Evolutionary conservation across 2,888 invertebrate species (phyloP).

Genomic region (Xestia sexstrigata): DNA sequence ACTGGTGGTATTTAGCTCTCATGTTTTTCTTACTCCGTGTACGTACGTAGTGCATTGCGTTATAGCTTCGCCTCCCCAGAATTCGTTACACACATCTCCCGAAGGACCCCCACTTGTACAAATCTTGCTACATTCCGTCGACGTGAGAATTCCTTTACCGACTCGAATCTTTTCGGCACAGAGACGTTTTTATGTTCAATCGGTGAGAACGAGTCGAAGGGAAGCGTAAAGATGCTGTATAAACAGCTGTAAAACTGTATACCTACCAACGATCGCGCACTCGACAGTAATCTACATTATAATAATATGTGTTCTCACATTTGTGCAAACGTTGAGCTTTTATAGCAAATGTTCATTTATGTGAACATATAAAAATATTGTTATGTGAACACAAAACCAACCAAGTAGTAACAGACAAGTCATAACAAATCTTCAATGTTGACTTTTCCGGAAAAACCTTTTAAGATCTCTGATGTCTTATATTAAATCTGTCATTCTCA

Average conservation of each 20-base stretch:
- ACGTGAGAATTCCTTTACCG: constrained; percentile 76
- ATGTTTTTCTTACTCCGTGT: constrained; percentile 43
- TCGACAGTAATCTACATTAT: constrained; percentile 57
- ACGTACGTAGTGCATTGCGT: constrained; percentile 69
- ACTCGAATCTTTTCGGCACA: constrained; percentile 75
- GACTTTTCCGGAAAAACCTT: constrained; percentile 30
- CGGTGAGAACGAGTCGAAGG: constrained; percentile 75
- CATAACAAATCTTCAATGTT: constrained; percentile 43
- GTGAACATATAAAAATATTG: constrained; percentile 53
- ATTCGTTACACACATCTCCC: constrained; percentile 71
- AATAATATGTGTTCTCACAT: constrained; percentile 52
- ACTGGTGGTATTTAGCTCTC: neutral
- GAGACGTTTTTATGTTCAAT: constrained; percentile 80
- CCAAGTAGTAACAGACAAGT: constrained; percentile 53
- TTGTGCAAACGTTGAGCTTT: constrained; percentile 47
- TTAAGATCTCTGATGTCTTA: constrained; percentile 39
- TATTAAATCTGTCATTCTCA: constrained; percentile 24
- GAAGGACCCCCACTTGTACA: constrained; percentile 76
- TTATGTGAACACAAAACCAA: constrained; percentile 52
- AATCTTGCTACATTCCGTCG: constrained; percentile 78
- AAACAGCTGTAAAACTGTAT: constrained; percentile 68
- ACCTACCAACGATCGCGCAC: constrained; percentile 48
- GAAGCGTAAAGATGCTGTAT: constrained; percentile 72
- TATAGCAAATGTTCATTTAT: constrained; percentile 61
- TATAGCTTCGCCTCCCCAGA: constrained; percentile 71